Evolutionary conservation across 2,888 invertebrate genomes (phyloP).

Genomic region (Papilio protenor): DNA sequence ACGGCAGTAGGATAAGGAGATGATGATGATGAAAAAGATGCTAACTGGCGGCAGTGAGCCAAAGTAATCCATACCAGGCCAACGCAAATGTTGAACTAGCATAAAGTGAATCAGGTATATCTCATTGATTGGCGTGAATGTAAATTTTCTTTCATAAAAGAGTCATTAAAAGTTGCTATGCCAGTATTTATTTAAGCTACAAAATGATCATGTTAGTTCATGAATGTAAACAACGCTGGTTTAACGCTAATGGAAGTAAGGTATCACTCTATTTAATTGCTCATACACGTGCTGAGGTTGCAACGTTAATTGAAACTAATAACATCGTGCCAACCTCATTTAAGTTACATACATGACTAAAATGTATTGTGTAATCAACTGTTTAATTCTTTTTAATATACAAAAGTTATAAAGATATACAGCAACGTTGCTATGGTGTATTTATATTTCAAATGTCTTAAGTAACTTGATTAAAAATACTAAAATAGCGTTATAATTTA

Average conservation of each 20-base stretch:
- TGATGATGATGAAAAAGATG: no score
- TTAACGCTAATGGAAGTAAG: conserved; percentile 80
- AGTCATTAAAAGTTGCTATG: conserved; percentile 50
- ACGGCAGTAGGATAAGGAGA: no score
- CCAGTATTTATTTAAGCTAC: conserved; percentile 43
- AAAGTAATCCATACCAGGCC: no score
- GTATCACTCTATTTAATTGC: conserved; percentile 83
- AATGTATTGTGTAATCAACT: conserved; percentile 51
- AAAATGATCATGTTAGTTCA: conserved; percentile 77
- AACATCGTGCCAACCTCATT: conserved; percentile 71
- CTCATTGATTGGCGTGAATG: no score
- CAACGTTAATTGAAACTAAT: conserved; percentile 81
- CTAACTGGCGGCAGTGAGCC: no score
- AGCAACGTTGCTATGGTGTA: no score
- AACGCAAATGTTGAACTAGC: no score
- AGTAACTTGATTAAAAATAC: background rate
- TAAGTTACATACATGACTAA: conserved; percentile 60
- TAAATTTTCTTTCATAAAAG: background rate
- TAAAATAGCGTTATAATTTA: background rate
- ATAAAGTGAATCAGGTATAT: no score
- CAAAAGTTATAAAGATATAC: background rate
- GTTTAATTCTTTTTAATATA: background rate
- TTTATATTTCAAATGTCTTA: no score
- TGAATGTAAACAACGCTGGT: conserved; percentile 79
- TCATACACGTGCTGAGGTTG: conserved; percentile 81